These are phyloP conservation scores for Dicerorhinus sumatrensis DNA, from an alignment of 2,113 vertebrate genomes.

Conservation along the genomic window DNA sequence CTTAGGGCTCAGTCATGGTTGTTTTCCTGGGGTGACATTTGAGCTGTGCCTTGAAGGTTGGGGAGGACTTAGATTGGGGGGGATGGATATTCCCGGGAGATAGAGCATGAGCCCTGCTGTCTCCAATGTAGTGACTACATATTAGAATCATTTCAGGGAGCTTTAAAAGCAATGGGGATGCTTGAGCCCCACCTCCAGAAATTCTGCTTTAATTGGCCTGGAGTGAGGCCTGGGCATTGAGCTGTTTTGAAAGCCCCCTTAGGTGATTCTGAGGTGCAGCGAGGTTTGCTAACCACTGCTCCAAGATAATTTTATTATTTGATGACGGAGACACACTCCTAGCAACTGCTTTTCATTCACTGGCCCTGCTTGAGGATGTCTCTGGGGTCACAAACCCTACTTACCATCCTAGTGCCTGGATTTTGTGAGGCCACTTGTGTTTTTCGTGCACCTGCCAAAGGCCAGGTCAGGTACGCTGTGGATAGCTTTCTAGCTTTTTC, in stretches of 20 bases:
- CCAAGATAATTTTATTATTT: not conserved
- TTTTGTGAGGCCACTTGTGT: not conserved
- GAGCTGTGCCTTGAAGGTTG: not conserved
- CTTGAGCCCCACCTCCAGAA: not conserved
- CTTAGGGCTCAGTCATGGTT: not conserved
- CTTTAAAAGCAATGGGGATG: not conserved
- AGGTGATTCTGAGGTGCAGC: not conserved
- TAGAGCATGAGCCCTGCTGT: not conserved
- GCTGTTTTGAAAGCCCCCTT: not conserved
- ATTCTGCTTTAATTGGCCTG: not conserved
- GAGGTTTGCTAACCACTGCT: not conserved
- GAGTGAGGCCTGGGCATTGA: not conserved
- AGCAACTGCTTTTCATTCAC: not conserved
- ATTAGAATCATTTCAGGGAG: not conserved
- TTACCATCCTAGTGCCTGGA: not conserved
- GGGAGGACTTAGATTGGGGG: not conserved
- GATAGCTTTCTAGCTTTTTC: not conserved
- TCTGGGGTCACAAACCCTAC: not conserved
- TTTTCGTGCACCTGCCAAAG: not conserved
- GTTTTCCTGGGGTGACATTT: not conserved
- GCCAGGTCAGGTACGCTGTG: not conserved
- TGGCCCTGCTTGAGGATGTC: not conserved
- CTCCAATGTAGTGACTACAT: not conserved
- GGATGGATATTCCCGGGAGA: not conserved
- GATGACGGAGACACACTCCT: not conserved